Evolutionary conservation across 2,888 invertebrate species (phyloP).

Genomic region (Mythimna ferrago): DNA sequence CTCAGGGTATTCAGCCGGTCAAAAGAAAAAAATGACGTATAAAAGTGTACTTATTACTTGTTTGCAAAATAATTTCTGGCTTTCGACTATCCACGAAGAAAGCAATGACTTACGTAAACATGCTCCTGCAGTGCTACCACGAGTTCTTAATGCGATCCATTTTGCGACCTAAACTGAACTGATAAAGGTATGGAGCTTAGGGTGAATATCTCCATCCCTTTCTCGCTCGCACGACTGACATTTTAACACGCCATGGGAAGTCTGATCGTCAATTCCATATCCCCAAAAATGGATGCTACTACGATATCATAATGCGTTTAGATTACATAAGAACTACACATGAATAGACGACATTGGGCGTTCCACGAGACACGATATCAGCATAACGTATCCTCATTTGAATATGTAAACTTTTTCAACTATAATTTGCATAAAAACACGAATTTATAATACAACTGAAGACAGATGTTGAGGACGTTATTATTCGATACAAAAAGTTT

Average conservation of each 20-base stretch:
- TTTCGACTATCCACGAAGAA: too few relatives aligned
- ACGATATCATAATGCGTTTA: background rate
- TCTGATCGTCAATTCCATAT: background rate
- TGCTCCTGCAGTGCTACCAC: too few relatives aligned
- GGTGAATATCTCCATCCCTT: too few relatives aligned
- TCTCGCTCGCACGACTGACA: too few relatives aligned
- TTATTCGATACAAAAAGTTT: slow-evolving; percentile 5
- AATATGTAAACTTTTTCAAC: slow-evolving; percentile 27
- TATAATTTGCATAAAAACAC: slow-evolving; percentile 38
- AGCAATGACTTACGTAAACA: background rate
- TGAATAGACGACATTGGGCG: slow-evolving; percentile 9
- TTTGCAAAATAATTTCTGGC: too few relatives aligned
- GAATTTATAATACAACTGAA: slow-evolving; percentile 41
- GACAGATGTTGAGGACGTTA: slow-evolving; percentile 40
- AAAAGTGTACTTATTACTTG: too few relatives aligned
- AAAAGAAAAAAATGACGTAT: too few relatives aligned
- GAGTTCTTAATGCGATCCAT: too few relatives aligned
- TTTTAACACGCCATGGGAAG: too few relatives aligned
- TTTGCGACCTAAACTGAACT: too few relatives aligned
- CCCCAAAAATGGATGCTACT: background rate
- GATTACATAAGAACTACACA: slow-evolving; percentile 1
- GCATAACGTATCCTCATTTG: slow-evolving; percentile 9
- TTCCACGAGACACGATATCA: background rate
- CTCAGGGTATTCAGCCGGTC: too few relatives aligned
- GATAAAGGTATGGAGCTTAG: too few relatives aligned